phyloP scores from a whole-genome alignment of 2,888 invertebrate species.

The Ormia ochracea region DNA sequence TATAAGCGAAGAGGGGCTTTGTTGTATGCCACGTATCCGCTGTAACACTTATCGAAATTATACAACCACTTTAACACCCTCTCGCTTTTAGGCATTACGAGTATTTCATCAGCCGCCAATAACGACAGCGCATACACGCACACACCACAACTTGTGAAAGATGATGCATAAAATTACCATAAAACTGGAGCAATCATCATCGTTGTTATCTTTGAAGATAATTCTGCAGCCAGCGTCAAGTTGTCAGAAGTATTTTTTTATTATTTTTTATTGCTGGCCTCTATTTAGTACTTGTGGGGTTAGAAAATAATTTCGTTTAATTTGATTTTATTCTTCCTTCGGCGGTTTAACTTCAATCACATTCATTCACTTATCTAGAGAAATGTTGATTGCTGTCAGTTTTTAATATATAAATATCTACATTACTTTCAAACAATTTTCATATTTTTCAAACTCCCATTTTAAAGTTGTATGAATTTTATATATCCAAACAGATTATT shows the following conservation, averaged over 20 bases:
- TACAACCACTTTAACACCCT: constrained; percentile 3
- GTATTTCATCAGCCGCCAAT: neutral
- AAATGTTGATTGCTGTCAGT: too few species aligned
- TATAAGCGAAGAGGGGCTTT: neutral
- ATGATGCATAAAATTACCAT: constrained; percentile 42
- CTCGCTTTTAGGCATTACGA: constrained; percentile 24
- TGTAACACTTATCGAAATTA: too few species aligned
- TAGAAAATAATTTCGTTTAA: neutral
- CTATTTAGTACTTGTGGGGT: neutral
- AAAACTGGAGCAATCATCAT: neutral
- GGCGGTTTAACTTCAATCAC: neutral
- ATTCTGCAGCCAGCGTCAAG: constrained; percentile 11
- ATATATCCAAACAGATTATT: too few species aligned
- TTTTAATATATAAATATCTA: too few species aligned
- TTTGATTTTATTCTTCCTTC: neutral
- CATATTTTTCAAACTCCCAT: too few species aligned
- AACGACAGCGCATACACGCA: neutral
- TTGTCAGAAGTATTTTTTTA: neutral
- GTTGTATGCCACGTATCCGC: neutral
- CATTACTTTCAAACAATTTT: too few species aligned
- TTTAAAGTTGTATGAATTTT: too few species aligned
- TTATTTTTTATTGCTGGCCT: neutral
- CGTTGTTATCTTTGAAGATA: neutral
- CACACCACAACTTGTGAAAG: constrained; percentile 1
- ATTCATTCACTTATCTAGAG: too few species aligned